Evolutionary conservation across 2,888 invertebrate genomes (phyloP).

Genomic region (Empis stercorea): DNA sequence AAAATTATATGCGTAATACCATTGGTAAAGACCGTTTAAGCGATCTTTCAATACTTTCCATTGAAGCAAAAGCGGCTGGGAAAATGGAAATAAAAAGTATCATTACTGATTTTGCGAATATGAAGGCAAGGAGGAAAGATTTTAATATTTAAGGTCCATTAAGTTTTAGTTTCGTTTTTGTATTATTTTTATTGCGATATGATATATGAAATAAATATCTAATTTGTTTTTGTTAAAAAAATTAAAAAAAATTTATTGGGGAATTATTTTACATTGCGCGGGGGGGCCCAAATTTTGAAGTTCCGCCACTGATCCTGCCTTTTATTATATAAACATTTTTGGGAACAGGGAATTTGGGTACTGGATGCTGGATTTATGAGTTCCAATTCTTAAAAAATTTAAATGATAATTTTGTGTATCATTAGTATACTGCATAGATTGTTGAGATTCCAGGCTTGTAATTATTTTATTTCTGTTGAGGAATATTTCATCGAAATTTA

Average conservation of each 20-base stretch:
- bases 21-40: background rate
- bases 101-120: slow-evolving; percentile 1
- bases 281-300: background rate
- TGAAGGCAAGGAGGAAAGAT: background rate
- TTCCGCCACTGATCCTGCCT: background rate
- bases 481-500: too few relatives aligned
- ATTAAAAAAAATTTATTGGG: too few relatives aligned
- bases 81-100: background rate
- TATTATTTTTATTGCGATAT: background rate
- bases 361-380: too few relatives aligned
- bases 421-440: too few relatives aligned
- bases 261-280: background rate
- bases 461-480: too few relatives aligned
- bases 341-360: too few relatives aligned
- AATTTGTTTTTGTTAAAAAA: background rate
- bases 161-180: background rate
- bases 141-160: background rate
- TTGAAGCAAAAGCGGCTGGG: background rate
- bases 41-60: background rate
- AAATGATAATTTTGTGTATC: too few relatives aligned
- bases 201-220: background rate
- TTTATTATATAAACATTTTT: too few relatives aligned
- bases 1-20: background rate
- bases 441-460: too few relatives aligned
- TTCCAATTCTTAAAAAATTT: too few relatives aligned